Evolutionary conservation across 2,888 invertebrate species (phyloP).

Genomic region (Mythimna pallens): DNA sequence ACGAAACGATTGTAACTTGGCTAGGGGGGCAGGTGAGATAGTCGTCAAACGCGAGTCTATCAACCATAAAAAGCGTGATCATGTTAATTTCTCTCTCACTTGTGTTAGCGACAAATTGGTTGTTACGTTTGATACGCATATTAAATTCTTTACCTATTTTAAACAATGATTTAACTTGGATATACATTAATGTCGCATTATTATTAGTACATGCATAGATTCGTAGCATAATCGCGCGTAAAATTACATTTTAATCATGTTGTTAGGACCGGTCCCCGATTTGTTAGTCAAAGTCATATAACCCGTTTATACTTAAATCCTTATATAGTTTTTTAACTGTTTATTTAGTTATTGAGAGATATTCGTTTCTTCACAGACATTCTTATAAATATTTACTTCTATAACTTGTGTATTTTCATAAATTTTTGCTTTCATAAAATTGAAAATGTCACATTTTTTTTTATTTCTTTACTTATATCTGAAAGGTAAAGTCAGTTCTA

Average conservation of each 20-base stretch:
- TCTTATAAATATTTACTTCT: neutral
- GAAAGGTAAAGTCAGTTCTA: too few species aligned
- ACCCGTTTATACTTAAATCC: constrained; percentile 29
- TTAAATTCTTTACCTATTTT: constrained; percentile 20
- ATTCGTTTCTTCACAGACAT: neutral
- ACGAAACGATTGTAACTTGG: too few species aligned
- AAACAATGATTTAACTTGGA: constrained; percentile 16
- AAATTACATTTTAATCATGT: constrained; percentile 42
- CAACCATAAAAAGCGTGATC: neutral
- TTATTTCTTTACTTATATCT: too few species aligned
- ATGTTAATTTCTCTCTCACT: neutral
- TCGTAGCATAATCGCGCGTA: constrained; percentile 35
- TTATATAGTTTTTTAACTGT: constrained; percentile 12
- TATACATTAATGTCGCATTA: constrained; percentile 36
- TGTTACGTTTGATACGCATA: neutral
- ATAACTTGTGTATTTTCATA: neutral
- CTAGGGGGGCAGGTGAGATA: neutral
- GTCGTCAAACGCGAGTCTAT: neutral
- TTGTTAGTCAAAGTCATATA: constrained; percentile 36
- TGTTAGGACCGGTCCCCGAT: constrained; percentile 23
- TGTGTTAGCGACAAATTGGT: constrained; percentile 5
- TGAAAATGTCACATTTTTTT: too few species aligned
- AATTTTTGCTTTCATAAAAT: too few species aligned
- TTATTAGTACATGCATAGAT: constrained; percentile 29
- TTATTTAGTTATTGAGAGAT: constrained; percentile 11